Evolutionary conservation across 2,113 vertebrate genomes (phyloP).

Genomic region (Hoplias malabaricus): DNA sequence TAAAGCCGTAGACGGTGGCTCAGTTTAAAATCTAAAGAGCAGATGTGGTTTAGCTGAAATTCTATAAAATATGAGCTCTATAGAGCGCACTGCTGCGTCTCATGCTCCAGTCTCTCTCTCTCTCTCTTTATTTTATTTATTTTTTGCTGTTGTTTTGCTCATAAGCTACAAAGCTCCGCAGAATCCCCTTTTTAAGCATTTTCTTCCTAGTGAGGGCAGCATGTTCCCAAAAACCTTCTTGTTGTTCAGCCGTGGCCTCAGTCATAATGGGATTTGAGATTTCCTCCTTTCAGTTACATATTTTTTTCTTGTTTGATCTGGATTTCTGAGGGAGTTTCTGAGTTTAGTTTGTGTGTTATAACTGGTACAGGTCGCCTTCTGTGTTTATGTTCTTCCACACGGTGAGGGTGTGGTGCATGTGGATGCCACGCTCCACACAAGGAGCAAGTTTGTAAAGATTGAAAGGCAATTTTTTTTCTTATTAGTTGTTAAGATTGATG

Average conservation of each 20-base stretch:
- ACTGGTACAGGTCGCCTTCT: neutral
- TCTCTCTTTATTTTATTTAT: neutral
- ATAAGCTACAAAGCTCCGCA: neutral
- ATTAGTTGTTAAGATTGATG: too few relatives aligned
- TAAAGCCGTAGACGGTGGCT: neutral
- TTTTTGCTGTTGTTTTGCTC: neutral
- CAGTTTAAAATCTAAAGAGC: neutral
- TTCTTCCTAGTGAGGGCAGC: neutral
- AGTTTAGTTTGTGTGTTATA: neutral
- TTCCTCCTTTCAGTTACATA: neutral
- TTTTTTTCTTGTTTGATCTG: neutral
- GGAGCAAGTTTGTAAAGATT: too few relatives aligned
- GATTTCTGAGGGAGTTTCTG: neutral
- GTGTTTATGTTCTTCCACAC: neutral
- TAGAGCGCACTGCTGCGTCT: neutral
- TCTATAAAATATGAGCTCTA: too few relatives aligned
- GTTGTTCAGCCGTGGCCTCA: neutral
- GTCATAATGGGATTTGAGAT: neutral
- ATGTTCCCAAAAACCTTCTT: neutral
- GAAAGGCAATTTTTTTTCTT: too few relatives aligned
- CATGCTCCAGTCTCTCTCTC: neutral
- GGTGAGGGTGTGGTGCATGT: neutral
- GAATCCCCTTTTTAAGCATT: neutral
- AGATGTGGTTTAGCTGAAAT: slow-evolving; percentile 7
- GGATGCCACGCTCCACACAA: neutral